Evolutionary conservation across 2,888 invertebrate species (phyloP).

Genomic region (Cephus nigrinus): DNA sequence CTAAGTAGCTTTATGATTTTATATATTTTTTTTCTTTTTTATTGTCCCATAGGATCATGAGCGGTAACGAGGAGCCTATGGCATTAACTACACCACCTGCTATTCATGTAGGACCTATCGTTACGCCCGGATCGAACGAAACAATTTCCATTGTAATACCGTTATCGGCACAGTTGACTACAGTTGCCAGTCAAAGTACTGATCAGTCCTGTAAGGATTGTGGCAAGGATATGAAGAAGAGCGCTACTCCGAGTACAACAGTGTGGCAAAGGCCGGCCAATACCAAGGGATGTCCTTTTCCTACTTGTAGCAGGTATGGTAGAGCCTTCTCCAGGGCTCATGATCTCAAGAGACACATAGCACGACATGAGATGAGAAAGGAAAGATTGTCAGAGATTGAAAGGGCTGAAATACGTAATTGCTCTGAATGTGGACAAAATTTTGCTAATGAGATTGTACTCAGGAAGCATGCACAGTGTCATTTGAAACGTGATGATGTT

Average conservation of each 20-base stretch:
- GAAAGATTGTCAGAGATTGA: slow-evolving; percentile 42
- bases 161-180: slow-evolving; percentile 53
- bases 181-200: slow-evolving; percentile 42
- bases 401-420: slow-evolving; percentile 34
- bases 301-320: slow-evolving; percentile 57
- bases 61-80: slow-evolving; percentile 43
- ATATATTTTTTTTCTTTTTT: neutral
- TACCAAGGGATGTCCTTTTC: slow-evolving; percentile 56
- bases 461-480: slow-evolving; percentile 40
- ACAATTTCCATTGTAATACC: slow-evolving; percentile 62
- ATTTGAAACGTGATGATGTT: slow-evolving; percentile 27
- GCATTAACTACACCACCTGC: slow-evolving; percentile 51
- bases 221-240: slow-evolving; percentile 31
- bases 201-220: slow-evolving; percentile 40
- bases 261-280: neutral
- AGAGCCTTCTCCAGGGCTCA: slow-evolving; percentile 61
- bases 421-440: slow-evolving; percentile 45
- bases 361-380: slow-evolving; percentile 56
- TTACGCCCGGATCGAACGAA: slow-evolving; percentile 53
- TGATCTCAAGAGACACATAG: slow-evolving; percentile 60
- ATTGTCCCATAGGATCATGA: slow-evolving; percentile 29
- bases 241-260: slow-evolving; percentile 8
- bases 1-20: neutral
- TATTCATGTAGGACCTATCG: slow-evolving; percentile 56
- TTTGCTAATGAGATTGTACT: slow-evolving; percentile 44